Evolutionary conservation across 2,113 vertebrate species (phyloP).

Genomic region (Perognathus longimembris): DNA sequence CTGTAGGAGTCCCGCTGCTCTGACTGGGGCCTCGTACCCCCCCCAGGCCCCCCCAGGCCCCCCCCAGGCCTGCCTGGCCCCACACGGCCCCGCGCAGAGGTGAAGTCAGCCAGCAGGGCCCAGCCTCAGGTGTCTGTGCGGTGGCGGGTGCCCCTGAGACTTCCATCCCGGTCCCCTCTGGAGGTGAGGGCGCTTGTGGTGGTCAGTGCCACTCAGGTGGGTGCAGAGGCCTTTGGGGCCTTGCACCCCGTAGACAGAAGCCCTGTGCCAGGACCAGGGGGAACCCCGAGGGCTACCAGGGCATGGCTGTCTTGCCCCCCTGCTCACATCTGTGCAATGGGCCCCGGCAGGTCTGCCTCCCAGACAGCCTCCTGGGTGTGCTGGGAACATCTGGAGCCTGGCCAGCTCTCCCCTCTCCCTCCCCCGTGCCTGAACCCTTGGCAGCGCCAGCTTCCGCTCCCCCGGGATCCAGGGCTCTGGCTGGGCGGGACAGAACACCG

Average conservation of each 20-base stretch:
- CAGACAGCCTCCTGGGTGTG: neutral
- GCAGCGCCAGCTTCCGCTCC: conserved; percentile 64
- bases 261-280: neutral
- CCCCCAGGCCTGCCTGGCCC: neutral
- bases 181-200: neutral
- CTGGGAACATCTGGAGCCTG: neutral
- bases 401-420: neutral
- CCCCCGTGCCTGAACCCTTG: neutral
- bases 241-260: neutral
- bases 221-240: neutral
- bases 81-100: too few relatives aligned
- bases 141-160: neutral
- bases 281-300: too few relatives aligned
- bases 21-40: neutral
- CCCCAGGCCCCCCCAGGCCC: neutral
- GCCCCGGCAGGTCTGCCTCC: neutral
- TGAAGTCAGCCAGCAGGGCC: too few relatives aligned
- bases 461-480: conserved; percentile 34
- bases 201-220: neutral
- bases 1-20: too few relatives aligned
- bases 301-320: neutral
- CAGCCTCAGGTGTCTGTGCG: accelerated
- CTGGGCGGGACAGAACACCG: conserved; percentile 54
- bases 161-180: too few relatives aligned
- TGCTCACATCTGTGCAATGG: neutral